phyloP scores from a whole-genome alignment of 2,888 invertebrate genomes.

The Ophion ventricosus region DNA sequence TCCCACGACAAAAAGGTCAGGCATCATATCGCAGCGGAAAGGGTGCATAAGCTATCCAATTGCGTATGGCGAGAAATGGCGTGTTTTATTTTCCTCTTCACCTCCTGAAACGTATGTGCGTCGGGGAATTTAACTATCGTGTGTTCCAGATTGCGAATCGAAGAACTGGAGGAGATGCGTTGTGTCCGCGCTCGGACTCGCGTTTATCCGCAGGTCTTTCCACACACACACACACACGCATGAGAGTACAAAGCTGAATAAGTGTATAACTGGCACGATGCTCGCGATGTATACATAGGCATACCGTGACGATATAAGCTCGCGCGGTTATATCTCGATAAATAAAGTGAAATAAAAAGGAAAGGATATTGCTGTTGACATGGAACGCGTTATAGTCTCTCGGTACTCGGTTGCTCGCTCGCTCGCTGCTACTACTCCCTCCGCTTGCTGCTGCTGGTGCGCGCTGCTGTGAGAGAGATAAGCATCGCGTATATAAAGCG shows the following conservation, averaged over 20 bases:
- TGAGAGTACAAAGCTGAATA: conserved; percentile 14
- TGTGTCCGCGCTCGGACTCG: conserved; percentile 32
- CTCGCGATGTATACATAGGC: conserved; percentile 7
- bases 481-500: conserved; percentile 71
- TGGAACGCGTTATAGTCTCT: conserved; percentile 66
- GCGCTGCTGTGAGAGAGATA: conserved; percentile 63
- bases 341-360: conserved; percentile 71
- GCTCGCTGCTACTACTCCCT: conserved; percentile 43
- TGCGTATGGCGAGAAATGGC: not conserved
- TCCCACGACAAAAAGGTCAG: not conserved
- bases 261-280: not conserved
- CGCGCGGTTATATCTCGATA: conserved; percentile 71
- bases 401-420: conserved; percentile 26
- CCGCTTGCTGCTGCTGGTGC: conserved; percentile 43
- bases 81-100: conserved; percentile 4
- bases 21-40: not conserved
- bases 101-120: conserved; percentile 12
- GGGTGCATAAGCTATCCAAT: conserved; percentile 21
- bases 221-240: not conserved
- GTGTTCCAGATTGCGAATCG: conserved; percentile 14
- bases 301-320: conserved; percentile 23
- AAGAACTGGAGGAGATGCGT: conserved; percentile 71
- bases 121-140: conserved; percentile 6
- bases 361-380: conserved; percentile 73
- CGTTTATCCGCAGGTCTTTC: not conserved